phyloP scores from a whole-genome alignment of 2,888 invertebrate species.

The Alitta virens region DNA sequence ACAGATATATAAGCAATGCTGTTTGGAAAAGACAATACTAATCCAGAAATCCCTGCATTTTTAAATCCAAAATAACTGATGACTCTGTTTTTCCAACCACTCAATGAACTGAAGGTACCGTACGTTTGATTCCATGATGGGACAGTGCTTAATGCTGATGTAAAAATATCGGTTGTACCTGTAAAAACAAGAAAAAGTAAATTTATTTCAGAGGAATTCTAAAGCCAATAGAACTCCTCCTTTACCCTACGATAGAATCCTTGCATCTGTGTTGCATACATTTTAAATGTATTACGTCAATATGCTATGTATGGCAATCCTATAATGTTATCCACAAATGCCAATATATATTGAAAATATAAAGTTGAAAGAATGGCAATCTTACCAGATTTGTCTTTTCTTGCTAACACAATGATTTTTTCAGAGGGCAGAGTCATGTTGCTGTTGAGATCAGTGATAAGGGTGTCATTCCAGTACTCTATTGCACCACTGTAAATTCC shows the following conservation, averaged over 20 bases:
- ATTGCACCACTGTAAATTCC: slow-evolving; percentile 20
- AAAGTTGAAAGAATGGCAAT: background rate
- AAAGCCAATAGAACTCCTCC: too few species aligned
- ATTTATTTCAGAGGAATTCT: too few species aligned
- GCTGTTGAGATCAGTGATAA: slow-evolving; percentile 7
- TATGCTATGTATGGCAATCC: too few species aligned
- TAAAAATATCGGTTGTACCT: slow-evolving; percentile 10
- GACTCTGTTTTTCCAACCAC: background rate
- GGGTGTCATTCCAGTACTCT: slow-evolving; percentile 12
- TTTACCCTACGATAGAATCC: too few species aligned
- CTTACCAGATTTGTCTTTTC: slow-evolving; percentile 17
- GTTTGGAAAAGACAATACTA: slow-evolving; percentile 28
- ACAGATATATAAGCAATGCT: slow-evolving; percentile 21
- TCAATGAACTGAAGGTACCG: slow-evolving; percentile 8
- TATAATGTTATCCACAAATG: too few species aligned
- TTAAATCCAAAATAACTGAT: slow-evolving; percentile 14
- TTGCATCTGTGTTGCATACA: too few species aligned
- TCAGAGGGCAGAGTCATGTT: slow-evolving; percentile 8
- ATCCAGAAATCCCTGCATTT: slow-evolving; percentile 32
- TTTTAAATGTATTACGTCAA: too few species aligned
- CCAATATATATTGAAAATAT: too few species aligned
- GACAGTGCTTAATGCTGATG: slow-evolving; percentile 3
- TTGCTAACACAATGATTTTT: slow-evolving; percentile 20
- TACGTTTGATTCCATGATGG: background rate
- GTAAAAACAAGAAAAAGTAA: too few species aligned